phyloP scores from a whole-genome alignment of 2,888 invertebrate genomes.

The Catocala sponsa region DNA sequence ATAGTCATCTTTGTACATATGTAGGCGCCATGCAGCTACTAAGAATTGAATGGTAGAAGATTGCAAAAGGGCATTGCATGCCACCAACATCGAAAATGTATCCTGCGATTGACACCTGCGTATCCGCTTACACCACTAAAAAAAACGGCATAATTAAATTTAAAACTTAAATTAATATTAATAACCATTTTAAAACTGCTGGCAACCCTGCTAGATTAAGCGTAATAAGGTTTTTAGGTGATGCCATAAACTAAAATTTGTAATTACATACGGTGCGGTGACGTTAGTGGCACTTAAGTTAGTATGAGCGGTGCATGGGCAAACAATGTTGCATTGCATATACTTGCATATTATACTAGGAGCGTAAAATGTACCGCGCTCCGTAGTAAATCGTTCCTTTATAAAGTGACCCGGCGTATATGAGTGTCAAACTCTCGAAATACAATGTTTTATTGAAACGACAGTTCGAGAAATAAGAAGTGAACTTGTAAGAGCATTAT shows the following conservation, averaged over 20 bases:
- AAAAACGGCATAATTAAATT: too few relatives aligned
- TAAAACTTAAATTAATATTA: not conserved
- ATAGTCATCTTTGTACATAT: too few relatives aligned
- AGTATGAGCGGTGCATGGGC: constrained; percentile 17
- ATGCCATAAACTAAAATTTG: constrained; percentile 46
- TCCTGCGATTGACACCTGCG: too few relatives aligned
- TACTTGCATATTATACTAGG: constrained; percentile 9
- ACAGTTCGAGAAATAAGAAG: not conserved
- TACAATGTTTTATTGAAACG: too few relatives aligned
- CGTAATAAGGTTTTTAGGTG: constrained; percentile 48
- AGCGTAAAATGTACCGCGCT: not conserved
- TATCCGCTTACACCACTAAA: too few relatives aligned
- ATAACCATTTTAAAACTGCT: constrained; percentile 11
- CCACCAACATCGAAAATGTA: too few relatives aligned
- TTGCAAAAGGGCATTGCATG: too few relatives aligned
- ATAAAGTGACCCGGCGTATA: not conserved
- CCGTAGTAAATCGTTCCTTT: not conserved
- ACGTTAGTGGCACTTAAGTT: constrained; percentile 17
- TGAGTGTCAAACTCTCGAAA: too few relatives aligned
- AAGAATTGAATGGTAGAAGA: too few relatives aligned
- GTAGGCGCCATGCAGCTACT: too few relatives aligned
- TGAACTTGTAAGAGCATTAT: too few relatives aligned
- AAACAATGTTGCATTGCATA: constrained; percentile 18
- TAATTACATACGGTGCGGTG: constrained; percentile 42
- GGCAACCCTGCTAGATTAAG: constrained; percentile 30